Conservation (phyloP, 1,140 invertebrate genomes). For the Leucophenga varia region DNA sequence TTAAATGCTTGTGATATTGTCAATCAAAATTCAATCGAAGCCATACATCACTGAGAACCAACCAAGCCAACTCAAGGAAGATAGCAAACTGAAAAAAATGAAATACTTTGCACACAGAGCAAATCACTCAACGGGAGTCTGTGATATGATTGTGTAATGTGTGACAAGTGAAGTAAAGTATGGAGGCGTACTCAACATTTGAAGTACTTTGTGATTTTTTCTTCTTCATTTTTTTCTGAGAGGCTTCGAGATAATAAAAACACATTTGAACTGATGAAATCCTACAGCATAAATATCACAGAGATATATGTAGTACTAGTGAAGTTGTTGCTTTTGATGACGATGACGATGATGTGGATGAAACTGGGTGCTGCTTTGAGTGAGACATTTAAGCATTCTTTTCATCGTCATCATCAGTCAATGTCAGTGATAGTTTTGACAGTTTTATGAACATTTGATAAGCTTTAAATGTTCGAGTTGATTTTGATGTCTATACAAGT, state of each 20-base stretch:
- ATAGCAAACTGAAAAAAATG: conserved; percentile 28
- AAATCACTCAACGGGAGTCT: conserved; percentile 28
- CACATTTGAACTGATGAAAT: conserved; percentile 3
- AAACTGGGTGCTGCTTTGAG: conserved; percentile 2
- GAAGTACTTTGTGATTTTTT: too few relatives aligned
- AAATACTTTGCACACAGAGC: too few relatives aligned
- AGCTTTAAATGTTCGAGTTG: conserved; percentile 47
- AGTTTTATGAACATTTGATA: conserved; percentile 52
- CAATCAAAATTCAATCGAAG: conserved; percentile 56
- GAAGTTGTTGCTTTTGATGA: conserved; percentile 1
- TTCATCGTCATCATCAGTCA: conserved; percentile 39
- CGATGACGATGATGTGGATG: neutral
- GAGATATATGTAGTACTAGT: conserved; percentile 1
- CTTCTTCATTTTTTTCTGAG: too few relatives aligned
- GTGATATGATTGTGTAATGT: conserved; percentile 18
- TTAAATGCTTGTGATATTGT: conserved; percentile 56
- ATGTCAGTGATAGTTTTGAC: conserved; percentile 52
- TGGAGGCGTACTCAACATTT: conserved; percentile 29
- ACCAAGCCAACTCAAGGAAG: conserved; percentile 25
- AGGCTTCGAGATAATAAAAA: neutral
- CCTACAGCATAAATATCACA: conserved; percentile 20
- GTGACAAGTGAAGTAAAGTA: conserved; percentile 28
- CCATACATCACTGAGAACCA: conserved; percentile 40
- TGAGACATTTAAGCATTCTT: neutral
- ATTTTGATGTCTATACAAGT: too few relatives aligned